Conservation (phyloP, 2,888 invertebrate species). For the Cepaea hortensis region DNA sequence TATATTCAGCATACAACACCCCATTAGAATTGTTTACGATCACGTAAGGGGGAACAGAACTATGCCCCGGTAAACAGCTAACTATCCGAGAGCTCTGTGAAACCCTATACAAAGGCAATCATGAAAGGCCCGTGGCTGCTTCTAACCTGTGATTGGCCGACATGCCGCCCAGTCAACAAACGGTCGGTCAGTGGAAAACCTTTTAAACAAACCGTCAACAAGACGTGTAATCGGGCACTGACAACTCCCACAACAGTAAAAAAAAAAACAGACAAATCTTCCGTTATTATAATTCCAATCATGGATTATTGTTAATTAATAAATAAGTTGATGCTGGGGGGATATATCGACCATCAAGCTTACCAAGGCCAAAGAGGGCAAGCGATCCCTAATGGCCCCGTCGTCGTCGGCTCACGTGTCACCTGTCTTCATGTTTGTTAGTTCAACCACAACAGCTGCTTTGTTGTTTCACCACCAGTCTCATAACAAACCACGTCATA, state of each 20-base stretch:
- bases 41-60: no score
- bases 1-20: no score
- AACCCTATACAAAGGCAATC: no score
- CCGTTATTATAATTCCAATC: background rate
- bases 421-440: constrained; percentile 28
- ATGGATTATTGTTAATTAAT: background rate
- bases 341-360: no score
- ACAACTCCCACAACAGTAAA: background rate
- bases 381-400: constrained; percentile 20
- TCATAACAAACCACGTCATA: background rate
- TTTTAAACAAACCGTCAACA: background rate
- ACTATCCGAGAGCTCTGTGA: no score
- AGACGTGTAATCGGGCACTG: background rate
- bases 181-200: constrained; percentile 26
- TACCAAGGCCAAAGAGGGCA: constrained; percentile 46
- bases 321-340: no score
- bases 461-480: background rate
- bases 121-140: background rate
- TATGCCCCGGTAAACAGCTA: no score
- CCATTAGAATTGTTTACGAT: no score
- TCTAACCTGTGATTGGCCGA: constrained; percentile 35
- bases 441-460: background rate
- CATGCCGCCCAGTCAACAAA: constrained; percentile 43
- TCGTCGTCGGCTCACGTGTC: constrained; percentile 24
- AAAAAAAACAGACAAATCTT: background rate